A percentile compares a stretch with the other conserved stretches of the same genome.
Conservation (phyloP, 2,888 invertebrate species). For the Oligia latruncula region DNA sequence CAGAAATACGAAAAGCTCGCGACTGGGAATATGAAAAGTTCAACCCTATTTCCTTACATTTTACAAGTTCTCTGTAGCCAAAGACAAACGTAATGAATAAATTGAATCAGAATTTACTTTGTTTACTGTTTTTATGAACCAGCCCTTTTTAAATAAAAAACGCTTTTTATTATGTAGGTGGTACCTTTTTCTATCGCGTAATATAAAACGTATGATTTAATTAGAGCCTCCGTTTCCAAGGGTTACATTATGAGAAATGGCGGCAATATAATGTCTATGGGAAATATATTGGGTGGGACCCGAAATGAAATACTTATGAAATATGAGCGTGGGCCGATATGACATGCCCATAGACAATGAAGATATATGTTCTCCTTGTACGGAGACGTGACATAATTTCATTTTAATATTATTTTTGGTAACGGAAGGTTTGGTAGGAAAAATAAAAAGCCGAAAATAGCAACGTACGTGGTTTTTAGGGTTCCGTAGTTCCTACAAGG, state of each 20-base stretch:
- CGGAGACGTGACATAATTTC: conserved; percentile 38
- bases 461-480: conserved; percentile 10
- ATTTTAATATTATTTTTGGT: conserved; percentile 13
- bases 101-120: conserved; percentile 15
- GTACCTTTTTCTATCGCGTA: neutral
- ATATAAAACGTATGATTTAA: conserved; percentile 12
- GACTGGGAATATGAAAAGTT: conserved; percentile 40
- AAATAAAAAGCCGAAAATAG: neutral
- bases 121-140: neutral
- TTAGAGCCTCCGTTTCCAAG: conserved; percentile 7
- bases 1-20: neutral
- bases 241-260: conserved; percentile 23
- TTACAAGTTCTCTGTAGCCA: conserved; percentile 14
- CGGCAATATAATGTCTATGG: conserved; percentile 29
- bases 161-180: neutral
- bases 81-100: conserved; percentile 21
- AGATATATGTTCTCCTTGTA: conserved; percentile 24
- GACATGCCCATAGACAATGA: conserved; percentile 43
- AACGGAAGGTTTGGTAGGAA: neutral
- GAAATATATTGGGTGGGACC: conserved; percentile 15
- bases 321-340: conserved; percentile 47
- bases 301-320: conserved; percentile 38
- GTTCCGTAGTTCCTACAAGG: too few relatives aligned
- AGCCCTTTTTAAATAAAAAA: neutral
- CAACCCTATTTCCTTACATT: conserved; percentile 25